A percentile compares a stretch with the other conserved stretches of the same genome.
phyloP scores from a whole-genome alignment of 1,140 invertebrate genomes.

The Nebria ingens region DNA sequence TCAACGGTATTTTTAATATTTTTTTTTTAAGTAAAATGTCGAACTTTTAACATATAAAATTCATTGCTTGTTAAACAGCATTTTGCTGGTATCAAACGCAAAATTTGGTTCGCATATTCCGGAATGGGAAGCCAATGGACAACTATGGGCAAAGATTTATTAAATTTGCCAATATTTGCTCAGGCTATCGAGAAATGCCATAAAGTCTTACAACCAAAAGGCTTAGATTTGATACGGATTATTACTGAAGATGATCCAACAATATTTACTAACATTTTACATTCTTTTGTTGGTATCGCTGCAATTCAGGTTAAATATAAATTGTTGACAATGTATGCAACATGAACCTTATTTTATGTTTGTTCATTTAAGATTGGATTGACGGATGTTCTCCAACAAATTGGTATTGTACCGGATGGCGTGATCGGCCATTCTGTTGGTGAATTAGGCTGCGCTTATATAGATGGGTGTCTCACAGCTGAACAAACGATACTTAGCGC shows the following conservation, averaged over 20 bases:
- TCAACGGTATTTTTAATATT: constrained; percentile 24
- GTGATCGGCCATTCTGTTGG: constrained; percentile 85
- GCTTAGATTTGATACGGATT: constrained; percentile 68
- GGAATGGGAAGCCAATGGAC: constrained; percentile 64
- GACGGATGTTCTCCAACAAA: constrained; percentile 58
- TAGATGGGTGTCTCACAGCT: constrained; percentile 71
- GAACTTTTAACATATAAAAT: constrained; percentile 53
- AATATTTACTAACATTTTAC: constrained; percentile 70
- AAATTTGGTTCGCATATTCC: constrained; percentile 52
- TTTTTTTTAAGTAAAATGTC: constrained; percentile 36
- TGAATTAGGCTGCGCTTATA: constrained; percentile 82
- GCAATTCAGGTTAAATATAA: constrained; percentile 60
- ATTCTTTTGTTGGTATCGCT: constrained; percentile 86
- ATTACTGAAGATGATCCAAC: constrained; percentile 58
- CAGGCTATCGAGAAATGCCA: constrained; percentile 58
- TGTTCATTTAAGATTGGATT: constrained; percentile 57
- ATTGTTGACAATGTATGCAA: constrained; percentile 33
- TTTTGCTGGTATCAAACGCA: constrained; percentile 30
- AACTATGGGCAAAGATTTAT: constrained; percentile 48
- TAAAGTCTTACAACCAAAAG: constrained; percentile 56
- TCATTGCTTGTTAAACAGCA: constrained; percentile 45
- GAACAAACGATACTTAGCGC: constrained; percentile 75
- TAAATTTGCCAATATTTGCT: constrained; percentile 55
- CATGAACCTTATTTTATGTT: not conserved
- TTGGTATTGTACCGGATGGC: constrained; percentile 69